phyloP scores from a whole-genome alignment of 2,797 vertebrate genomes.

The Gouania willdenowi region DNA sequence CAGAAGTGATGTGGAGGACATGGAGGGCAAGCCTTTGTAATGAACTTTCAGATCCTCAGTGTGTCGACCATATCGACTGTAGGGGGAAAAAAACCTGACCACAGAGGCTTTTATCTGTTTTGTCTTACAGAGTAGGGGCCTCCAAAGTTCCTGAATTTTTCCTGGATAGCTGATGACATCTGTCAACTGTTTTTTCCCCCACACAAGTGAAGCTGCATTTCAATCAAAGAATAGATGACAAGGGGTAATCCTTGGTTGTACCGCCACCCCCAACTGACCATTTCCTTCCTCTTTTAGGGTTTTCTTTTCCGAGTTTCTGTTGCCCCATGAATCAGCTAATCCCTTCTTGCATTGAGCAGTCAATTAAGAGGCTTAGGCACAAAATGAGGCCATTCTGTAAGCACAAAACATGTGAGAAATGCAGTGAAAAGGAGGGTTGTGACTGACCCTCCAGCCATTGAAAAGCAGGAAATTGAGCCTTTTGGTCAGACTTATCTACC shows the following conservation, averaged over 20 bases:
- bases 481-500: conserved; percentile 30
- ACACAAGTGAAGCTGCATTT: conserved; percentile 68
- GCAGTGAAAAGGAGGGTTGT: conserved; percentile 42
- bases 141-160: conserved; percentile 65
- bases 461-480: conserved; percentile 41
- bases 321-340: conserved; percentile 50
- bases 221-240: conserved; percentile 57
- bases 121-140: conserved; percentile 40
- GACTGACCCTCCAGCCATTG: conserved; percentile 31
- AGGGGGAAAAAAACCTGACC: conserved; percentile 56
- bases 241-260: conserved; percentile 59
- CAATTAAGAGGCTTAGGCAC: conserved; percentile 63
- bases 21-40: conserved; percentile 14
- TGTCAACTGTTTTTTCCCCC: conserved; percentile 13
- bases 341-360: conserved; percentile 39
- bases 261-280: conserved; percentile 38
- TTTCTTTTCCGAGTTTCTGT: conserved; percentile 33
- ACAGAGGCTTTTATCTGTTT: conserved; percentile 63
- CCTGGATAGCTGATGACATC: conserved; percentile 68
- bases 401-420: conserved; percentile 52
- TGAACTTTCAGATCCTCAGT: conserved; percentile 15
- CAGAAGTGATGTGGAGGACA: conserved; percentile 7
- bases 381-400: conserved; percentile 47
- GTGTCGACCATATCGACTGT: conserved; percentile 41
- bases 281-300: conserved; percentile 63